Evolutionary conservation across 2,797 vertebrate species (phyloP).

Genomic region (Peromyscus eremicus): DNA sequence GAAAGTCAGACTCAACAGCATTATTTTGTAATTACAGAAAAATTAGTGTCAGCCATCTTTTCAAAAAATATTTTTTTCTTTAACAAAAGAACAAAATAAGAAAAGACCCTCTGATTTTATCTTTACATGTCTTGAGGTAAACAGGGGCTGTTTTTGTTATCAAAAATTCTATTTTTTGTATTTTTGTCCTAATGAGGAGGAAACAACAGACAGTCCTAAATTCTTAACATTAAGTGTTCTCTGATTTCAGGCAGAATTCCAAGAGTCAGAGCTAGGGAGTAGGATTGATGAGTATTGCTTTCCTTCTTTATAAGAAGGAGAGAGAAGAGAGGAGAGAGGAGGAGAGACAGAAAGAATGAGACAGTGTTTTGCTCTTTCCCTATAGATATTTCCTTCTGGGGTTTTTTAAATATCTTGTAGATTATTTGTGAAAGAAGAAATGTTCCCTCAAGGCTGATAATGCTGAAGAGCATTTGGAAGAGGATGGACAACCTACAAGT

Average conservation of each 20-base stretch:
- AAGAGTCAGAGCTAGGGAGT: not conserved
- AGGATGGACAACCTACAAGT: not conserved
- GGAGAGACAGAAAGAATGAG: not conserved
- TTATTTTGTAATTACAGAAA: slow-evolving; percentile 40
- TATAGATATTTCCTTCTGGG: not conserved
- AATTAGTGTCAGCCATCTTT: slow-evolving; percentile 9
- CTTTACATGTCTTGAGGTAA: slow-evolving; percentile 42
- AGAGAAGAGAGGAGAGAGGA: not conserved
- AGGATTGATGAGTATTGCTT: not conserved
- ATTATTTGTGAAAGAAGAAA: not conserved
- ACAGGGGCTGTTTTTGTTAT: slow-evolving; percentile 15
- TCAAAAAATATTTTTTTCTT: slow-evolving; percentile 12
- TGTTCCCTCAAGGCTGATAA: not conserved
- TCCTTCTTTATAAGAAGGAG: too few relatives aligned
- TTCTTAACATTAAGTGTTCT: slow-evolving; percentile 6
- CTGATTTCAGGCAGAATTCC: not conserved
- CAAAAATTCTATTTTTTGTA: not conserved
- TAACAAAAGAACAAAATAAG: not conserved
- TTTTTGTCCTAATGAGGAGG: not conserved
- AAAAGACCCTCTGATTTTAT: not conserved
- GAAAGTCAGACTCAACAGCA: not conserved
- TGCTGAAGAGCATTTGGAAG: not conserved
- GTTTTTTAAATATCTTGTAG: not conserved
- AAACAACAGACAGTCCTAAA: not conserved
- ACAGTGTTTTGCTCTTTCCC: not conserved